Base-by-base conservation (phyloP, 2,113 vertebrate genomes). In the Zapus hudsonius region DNA sequence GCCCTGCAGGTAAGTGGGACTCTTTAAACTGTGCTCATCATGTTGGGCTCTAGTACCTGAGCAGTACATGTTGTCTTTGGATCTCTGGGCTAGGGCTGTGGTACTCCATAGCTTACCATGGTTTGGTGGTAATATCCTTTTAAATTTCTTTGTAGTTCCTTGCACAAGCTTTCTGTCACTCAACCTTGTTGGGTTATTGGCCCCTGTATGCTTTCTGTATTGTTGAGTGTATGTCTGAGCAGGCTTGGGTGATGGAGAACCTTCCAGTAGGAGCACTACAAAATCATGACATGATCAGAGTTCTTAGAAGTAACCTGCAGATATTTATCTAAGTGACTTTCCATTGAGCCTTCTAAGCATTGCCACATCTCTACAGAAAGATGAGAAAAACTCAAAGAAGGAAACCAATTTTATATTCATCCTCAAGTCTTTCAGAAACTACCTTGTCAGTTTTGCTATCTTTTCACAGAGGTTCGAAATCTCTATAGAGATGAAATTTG, bases 11-110 rank as follows among this genome's bases (percentile, higher is more conserved):
- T 87, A 91, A 80, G 69, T 90, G 57, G 80, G 40, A 84, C 94
- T 64, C 70, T 55, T 92, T 93, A 80, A 75, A 83, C 38, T 92
- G 64, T 94, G 79, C 72, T 87, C 52, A 76, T 92, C 70, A 67
- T 82, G 38, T 90, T 80, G 29, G 0, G 17, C 25, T 42, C 5
- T 16, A 19, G 12, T 63, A 25, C 79, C 64, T 94, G 63, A 75
- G 67, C 7, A 59, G 52, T 40, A 81, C 55, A 22, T 87, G 44
- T 61, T 59, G 3, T 42, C 10, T 84, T 79, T 55, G 69, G n/a
- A 47, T 67, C n/a, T 92, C 36, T 9, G 78, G 15, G 47, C 36
- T 38, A 52, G 40, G 40, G 16, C n/a, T 86, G 44, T 33, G 29
- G 40, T 63, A 29, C 13, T 13, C n/a, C 44, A n/a, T 7, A 33